A percentile compares a stretch with the other conserved stretches of the same genome.
These are phyloP conservation scores for Indri indri DNA, from an alignment of 2,113 vertebrate genomes.

Conservation along the genomic window DNA sequence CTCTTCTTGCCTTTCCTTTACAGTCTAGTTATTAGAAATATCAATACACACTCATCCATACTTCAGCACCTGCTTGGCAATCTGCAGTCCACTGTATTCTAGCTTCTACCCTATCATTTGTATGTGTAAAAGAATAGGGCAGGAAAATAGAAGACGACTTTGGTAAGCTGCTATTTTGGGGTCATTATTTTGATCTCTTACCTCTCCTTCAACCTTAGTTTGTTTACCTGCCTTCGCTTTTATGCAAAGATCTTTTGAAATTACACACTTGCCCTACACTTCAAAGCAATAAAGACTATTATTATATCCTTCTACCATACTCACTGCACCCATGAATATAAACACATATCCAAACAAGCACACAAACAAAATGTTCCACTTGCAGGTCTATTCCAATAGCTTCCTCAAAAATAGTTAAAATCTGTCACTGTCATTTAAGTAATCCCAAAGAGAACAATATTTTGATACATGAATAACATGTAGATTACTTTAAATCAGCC, in stretches of 20 bases:
- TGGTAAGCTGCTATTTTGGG: not conserved
- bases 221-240: not conserved
- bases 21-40: not conserved
- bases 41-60: rapidly evolving
- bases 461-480: not conserved
- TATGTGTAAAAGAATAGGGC: not conserved
- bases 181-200: not conserved
- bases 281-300: not conserved
- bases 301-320: not conserved
- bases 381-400: not conserved
- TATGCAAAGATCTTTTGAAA: not conserved
- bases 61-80: not conserved
- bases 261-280: not conserved
- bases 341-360: not conserved
- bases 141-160: not conserved
- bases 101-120: not conserved
- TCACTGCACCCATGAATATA: not conserved
- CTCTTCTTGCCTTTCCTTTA: not conserved
- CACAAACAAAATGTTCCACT: not conserved
- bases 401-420: not conserved
- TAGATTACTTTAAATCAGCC: not conserved
- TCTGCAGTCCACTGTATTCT: not conserved
- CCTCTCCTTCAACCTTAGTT: not conserved
- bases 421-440: not conserved
- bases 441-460: not conserved